phyloP scores from a whole-genome alignment of 2,888 invertebrate species.

The Monopis laevigella region DNA sequence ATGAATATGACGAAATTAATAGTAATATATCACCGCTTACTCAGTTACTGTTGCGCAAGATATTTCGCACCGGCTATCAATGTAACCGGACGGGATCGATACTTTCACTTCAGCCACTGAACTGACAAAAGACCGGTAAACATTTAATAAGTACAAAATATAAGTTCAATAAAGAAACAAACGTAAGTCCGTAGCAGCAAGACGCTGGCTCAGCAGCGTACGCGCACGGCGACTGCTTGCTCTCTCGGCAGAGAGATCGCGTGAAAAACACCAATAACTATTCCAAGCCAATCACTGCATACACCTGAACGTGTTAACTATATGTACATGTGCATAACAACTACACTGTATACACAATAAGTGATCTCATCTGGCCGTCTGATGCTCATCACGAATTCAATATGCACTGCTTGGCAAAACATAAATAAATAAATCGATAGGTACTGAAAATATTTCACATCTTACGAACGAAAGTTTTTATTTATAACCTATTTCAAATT shows the following conservation, averaged over 20 bases:
- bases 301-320: not conserved
- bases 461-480: too few species aligned
- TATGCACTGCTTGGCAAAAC: too few species aligned
- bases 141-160: not conserved
- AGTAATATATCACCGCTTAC: too few species aligned
- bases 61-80: constrained; percentile 4
- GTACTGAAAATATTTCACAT: too few species aligned
- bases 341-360: not conserved
- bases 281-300: constrained; percentile 29
- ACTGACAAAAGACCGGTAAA: too few species aligned
- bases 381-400: too few species aligned
- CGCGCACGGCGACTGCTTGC: constrained; percentile 41
- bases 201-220: constrained; percentile 40
- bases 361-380: constrained; percentile 5
- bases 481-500: too few species aligned
- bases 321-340: constrained; percentile 1
- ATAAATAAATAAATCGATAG: too few species aligned
- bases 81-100: not conserved
- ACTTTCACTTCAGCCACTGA: constrained; percentile 10
- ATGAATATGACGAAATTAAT: too few species aligned
- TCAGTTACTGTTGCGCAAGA: too few species aligned
- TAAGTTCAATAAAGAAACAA: too few species aligned
- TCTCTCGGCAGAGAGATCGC: constrained; percentile 62
- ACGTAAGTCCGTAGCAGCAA: constrained; percentile 21
- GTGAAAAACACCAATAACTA: constrained; percentile 56